These are phyloP conservation scores for Andrena flavipes DNA, from an alignment of 2,888 invertebrate genomes.

Conservation along the genomic window DNA sequence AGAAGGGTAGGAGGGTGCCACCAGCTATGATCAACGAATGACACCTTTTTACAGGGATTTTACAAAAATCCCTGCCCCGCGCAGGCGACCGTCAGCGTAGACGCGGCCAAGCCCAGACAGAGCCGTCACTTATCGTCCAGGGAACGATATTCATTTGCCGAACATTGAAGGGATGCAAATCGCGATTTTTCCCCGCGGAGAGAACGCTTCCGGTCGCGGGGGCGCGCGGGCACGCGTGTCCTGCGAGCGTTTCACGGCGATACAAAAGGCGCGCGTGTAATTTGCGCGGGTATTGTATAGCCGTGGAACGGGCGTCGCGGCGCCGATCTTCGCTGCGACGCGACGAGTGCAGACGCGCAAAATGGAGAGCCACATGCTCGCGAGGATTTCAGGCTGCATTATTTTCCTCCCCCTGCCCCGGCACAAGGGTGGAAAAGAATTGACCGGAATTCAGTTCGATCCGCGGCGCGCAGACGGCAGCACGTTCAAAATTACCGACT, in stretches of 20 bases:
- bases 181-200: conserved; percentile 36
- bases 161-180: conserved; percentile 58
- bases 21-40: conserved; percentile 54
- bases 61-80: conserved; percentile 35
- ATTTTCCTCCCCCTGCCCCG: conserved; percentile 11
- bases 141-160: conserved; percentile 41
- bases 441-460: conserved; percentile 75
- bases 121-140: conserved; percentile 44
- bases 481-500: conserved; percentile 83
- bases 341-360: conserved; percentile 28
- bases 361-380: conserved; percentile 37
- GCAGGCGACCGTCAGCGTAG: neutral
- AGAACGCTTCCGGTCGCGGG: conserved; percentile 18
- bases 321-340: conserved; percentile 30
- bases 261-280: conserved; percentile 29
- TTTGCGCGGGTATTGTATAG: conserved; percentile 43
- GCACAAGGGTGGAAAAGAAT: conserved; percentile 62
- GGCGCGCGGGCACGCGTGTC: conserved; percentile 9
- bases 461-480: conserved; percentile 77
- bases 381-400: conserved; percentile 25
- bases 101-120: conserved; percentile 11
- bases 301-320: conserved; percentile 13
- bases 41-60: conserved; percentile 21
- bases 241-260: conserved; percentile 13
- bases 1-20: neutral